Percentiles rank a stretch among this genome's conserved stretches.
Evolutionary conservation across 2,888 invertebrate species (phyloP).

Genomic region (Ceriagrion tenellum): DNA sequence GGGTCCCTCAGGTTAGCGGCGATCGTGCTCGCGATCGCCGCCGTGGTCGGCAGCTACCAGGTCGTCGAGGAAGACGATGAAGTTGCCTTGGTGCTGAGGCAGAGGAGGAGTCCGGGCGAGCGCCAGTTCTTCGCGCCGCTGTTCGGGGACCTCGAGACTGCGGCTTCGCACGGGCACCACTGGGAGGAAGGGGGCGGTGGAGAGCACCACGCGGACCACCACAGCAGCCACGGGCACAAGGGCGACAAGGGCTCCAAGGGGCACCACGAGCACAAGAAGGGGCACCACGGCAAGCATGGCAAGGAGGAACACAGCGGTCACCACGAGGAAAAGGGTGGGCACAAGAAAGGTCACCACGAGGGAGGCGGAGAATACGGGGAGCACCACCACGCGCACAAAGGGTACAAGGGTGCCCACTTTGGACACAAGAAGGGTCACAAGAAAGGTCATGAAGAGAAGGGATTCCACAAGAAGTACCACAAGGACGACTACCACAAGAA

Average conservation of each 20-base stretch:
- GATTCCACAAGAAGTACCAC: constrained; percentile 89
- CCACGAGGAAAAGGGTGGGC: constrained; percentile 47
- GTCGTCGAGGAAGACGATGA: constrained; percentile 3
- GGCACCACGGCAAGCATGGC: constrained; percentile 75
- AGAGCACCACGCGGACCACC: constrained; percentile 84
- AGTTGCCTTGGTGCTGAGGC: background rate
- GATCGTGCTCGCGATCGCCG: constrained; percentile 34
- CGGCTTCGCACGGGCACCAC: constrained; percentile 76
- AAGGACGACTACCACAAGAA: constrained; percentile 91
- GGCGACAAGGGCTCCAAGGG: constrained; percentile 84
- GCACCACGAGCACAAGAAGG: constrained; percentile 80
- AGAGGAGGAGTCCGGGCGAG: background rate
- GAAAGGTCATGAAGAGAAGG: constrained; percentile 88
- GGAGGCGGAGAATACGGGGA: constrained; percentile 70
- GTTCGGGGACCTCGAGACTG: constrained; percentile 68
- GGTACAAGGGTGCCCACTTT: constrained; percentile 78
- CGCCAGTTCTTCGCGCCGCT: constrained; percentile 44
- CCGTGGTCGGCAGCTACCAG: background rate
- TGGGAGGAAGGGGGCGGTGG: constrained; percentile 83
- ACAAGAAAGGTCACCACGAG: constrained; percentile 70
- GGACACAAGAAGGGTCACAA: constrained; percentile 88
- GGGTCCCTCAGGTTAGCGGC: constrained; percentile 2
- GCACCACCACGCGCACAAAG: constrained; percentile 76
- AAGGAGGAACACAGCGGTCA: constrained; percentile 62
- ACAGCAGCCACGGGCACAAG: constrained; percentile 84